Conservation (phyloP, 2,888 invertebrate species). For the Rotaria magnacalcarata region DNA sequence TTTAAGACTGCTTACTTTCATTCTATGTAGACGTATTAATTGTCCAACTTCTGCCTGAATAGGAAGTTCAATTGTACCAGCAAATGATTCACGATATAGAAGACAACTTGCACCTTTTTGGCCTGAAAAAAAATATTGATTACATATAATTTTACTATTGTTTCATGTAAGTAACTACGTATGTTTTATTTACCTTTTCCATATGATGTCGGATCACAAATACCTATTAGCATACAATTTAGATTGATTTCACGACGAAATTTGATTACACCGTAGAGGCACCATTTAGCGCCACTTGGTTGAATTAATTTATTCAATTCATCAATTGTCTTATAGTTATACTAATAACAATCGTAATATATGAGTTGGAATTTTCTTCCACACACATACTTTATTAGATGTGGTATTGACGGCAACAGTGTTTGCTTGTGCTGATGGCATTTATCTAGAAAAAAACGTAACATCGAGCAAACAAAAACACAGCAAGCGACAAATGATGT, state of each 20-base stretch:
- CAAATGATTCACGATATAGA: neutral
- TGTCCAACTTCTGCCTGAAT: neutral
- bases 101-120: neutral
- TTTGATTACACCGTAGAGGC: neutral
- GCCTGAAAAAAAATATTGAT: neutral
- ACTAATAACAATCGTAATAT: neutral
- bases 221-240: neutral
- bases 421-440: neutral
- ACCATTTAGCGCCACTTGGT: neutral
- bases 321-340: conserved; percentile 13
- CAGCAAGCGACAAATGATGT: neutral
- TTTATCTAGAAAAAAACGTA: neutral
- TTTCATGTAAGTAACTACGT: neutral
- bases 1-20: neutral
- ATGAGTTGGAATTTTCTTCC: neutral
- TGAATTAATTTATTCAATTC: neutral
- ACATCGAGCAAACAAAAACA: neutral
- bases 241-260: neutral
- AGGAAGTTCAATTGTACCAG: conserved; percentile 19
- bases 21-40: neutral
- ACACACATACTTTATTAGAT: neutral
- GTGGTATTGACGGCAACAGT: neutral
- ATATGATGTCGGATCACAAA: conserved; percentile 17
- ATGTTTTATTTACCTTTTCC: neutral
- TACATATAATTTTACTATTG: neutral